phyloP scores from a whole-genome alignment of 2,888 invertebrate species.

The Apodemia zela region DNA sequence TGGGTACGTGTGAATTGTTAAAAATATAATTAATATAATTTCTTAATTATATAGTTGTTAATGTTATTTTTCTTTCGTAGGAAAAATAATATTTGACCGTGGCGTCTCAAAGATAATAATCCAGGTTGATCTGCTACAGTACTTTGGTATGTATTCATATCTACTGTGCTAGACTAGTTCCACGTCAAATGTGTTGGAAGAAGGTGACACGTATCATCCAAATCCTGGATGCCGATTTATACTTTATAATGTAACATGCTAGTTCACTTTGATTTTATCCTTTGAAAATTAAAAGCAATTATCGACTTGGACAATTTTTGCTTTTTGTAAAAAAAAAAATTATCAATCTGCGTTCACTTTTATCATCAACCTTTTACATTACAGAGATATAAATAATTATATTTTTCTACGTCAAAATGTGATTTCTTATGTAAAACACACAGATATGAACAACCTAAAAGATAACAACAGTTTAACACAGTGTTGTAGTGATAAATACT shows the following conservation, averaged over 20 bases:
- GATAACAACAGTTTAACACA: no score
- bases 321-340: no score
- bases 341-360: no score
- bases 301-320: no score
- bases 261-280: conserved; percentile 6
- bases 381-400: no score
- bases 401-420: no score
- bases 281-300: background rate
- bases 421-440: no score
- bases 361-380: no score
- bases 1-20: conserved; percentile 62
- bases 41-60: conserved; percentile 39
- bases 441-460: no score
- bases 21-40: conserved; percentile 43
- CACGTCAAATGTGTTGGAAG: conserved; percentile 78
- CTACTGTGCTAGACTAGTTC: conserved; percentile 61
- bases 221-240: conserved; percentile 52
- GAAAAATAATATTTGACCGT: conserved; percentile 64
- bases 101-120: conserved; percentile 66
- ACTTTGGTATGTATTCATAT: conserved; percentile 65
- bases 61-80: conserved; percentile 52
- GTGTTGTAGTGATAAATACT: no score
- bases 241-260: conserved; percentile 19
- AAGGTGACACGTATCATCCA: conserved; percentile 79
- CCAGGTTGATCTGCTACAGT: conserved; percentile 75